These are phyloP conservation scores for Xylocopa sonorina DNA, from an alignment of 1,140 invertebrate genomes.

Conservation along the genomic window DNA sequence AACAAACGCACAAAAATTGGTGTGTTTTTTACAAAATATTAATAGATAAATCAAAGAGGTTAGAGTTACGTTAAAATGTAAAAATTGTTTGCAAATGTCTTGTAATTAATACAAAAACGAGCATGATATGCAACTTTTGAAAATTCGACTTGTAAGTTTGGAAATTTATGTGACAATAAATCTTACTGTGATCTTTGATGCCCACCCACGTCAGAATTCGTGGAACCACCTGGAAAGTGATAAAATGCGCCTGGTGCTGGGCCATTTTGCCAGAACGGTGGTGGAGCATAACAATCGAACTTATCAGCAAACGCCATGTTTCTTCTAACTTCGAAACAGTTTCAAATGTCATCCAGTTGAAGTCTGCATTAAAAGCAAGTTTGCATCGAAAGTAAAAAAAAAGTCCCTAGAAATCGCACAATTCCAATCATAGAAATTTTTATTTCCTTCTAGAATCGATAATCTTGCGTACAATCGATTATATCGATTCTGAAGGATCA, in stretches of 20 bases:
- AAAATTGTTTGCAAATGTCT: not conserved
- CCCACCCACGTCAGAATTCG: conserved; percentile 75
- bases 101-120: not conserved
- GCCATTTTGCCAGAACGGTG: conserved; percentile 87
- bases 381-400: not conserved
- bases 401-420: not conserved
- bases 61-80: not conserved
- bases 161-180: not conserved
- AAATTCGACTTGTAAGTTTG: not conserved
- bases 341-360: conserved; percentile 42
- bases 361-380: not conserved
- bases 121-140: conserved; percentile 50
- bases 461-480: not conserved
- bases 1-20: no score
- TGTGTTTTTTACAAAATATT: no score
- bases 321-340: conserved; percentile 24
- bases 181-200: conserved; percentile 85
- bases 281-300: conserved; percentile 60
- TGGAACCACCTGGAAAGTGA: conserved; percentile 84
- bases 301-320: conserved; percentile 72
- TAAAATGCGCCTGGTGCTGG: conserved; percentile 87
- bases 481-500: not conserved
- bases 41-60: no score
- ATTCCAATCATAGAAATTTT: not conserved
- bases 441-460: not conserved